These are phyloP conservation scores for Stenolophus ochropezus DNA, from an alignment of 2,888 invertebrate species.

Conservation along the genomic window DNA sequence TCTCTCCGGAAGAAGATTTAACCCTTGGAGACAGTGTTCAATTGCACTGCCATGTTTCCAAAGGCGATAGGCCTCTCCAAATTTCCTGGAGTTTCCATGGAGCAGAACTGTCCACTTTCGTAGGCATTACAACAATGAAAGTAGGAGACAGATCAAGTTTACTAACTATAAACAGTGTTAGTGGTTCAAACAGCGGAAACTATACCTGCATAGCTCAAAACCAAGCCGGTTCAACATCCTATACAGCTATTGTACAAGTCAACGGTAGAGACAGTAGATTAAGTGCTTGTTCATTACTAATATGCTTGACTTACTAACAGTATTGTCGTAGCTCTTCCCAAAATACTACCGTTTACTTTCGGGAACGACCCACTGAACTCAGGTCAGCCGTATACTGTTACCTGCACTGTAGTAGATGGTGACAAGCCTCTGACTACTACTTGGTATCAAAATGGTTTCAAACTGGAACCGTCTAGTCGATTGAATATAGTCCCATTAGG, in stretches of 20 bases:
- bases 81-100: slow-evolving; percentile 83
- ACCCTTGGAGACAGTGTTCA: slow-evolving; percentile 77
- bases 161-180: slow-evolving; percentile 71
- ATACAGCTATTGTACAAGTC: slow-evolving; percentile 74
- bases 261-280: slow-evolving; percentile 71
- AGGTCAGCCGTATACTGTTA: slow-evolving; percentile 86
- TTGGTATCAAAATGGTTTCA: slow-evolving; percentile 75
- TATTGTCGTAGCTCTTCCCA: slow-evolving; percentile 83
- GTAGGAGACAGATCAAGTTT: slow-evolving; percentile 76
- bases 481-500: slow-evolving; percentile 53
- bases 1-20: not conserved
- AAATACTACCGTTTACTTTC: slow-evolving; percentile 87
- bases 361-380: slow-evolving; percentile 84
- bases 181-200: slow-evolving; percentile 80
- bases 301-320: slow-evolving; percentile 28
- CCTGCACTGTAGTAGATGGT: slow-evolving; percentile 79
- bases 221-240: slow-evolving; percentile 74
- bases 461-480: slow-evolving; percentile 60
- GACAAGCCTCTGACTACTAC: slow-evolving; percentile 76
- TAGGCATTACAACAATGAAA: slow-evolving; percentile 70
- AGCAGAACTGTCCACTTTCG: slow-evolving; percentile 76
- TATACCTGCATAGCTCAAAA: slow-evolving; percentile 80
- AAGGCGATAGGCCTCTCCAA: slow-evolving; percentile 83
- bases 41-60: slow-evolving; percentile 80
- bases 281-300: slow-evolving; percentile 3